Percentiles rank a stretch among this genome's conserved stretches.
phyloP scores from a whole-genome alignment of 2,113 vertebrate genomes.

The Muscicapa adusta region DNA sequence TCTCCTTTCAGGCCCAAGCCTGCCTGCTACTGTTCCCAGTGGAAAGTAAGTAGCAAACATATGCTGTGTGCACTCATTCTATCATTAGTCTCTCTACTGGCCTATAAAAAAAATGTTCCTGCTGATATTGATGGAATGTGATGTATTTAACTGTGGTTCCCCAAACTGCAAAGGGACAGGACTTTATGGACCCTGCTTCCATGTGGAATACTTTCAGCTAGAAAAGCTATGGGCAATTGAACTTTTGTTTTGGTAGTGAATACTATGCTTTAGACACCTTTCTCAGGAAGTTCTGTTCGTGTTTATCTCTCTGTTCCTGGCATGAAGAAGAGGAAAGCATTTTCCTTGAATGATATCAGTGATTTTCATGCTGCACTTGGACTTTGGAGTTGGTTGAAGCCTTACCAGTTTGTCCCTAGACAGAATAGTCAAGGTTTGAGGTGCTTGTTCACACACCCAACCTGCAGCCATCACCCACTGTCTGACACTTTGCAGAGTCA shows the following conservation, averaged over 20 bases:
- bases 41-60: background rate
- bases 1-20: background rate
- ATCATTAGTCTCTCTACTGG: background rate
- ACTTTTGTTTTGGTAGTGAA: background rate
- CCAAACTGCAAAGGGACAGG: background rate
- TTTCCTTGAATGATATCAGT: background rate
- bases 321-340: background rate
- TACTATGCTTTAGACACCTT: background rate
- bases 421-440: background rate
- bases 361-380: background rate
- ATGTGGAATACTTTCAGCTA: background rate
- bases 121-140: background rate
- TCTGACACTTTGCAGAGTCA: background rate
- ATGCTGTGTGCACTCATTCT: background rate
- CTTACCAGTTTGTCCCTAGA: background rate
- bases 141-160: background rate
- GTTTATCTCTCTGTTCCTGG: background rate
- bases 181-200: background rate
- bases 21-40: background rate
- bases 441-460: background rate
- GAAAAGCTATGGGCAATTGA: background rate
- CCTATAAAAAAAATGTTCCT: background rate
- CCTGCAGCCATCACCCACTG: background rate
- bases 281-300: background rate
- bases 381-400: background rate